Evolutionary conservation across 1,140 invertebrate species (phyloP).

Genomic region (Dryas iulia): DNA sequence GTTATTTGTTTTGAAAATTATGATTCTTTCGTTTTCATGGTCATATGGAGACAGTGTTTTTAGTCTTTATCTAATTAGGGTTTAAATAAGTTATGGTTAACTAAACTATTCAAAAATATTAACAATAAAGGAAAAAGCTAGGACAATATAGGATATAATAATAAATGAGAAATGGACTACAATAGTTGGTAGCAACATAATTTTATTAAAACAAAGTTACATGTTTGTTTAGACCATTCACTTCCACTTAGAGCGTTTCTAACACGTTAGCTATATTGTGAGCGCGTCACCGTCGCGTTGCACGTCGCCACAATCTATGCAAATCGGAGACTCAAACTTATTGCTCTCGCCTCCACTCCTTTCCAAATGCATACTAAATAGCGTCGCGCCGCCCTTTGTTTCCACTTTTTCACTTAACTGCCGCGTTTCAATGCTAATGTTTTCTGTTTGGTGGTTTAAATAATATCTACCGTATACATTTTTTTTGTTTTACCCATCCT

Average conservation of each 20-base stretch:
- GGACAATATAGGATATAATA: no score
- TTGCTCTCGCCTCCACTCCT: conserved; percentile 76
- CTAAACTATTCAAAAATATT: no score
- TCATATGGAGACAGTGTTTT: no score
- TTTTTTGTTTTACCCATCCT: conserved; percentile 11
- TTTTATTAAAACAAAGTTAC: background rate
- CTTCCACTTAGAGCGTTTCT: background rate
- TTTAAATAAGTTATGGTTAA: no score
- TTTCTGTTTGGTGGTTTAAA: conserved; percentile 19
- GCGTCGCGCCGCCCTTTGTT: conserved; percentile 61
- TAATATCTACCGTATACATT: conserved; percentile 7
- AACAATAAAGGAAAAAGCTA: no score
- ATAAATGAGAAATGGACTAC: no score
- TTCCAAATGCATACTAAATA: conserved; percentile 79
- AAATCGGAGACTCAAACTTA: conserved; percentile 73
- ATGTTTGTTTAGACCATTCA: conserved; percentile 8
- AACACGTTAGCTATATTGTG: background rate
- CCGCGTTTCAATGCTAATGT: conserved; percentile 48
- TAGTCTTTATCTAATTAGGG: no score
- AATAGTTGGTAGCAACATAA: no score
- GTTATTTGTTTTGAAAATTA: no score
- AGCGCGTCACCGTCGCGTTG: conserved; percentile 40
- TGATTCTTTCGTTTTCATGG: no score
- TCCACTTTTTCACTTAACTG: conserved; percentile 63
- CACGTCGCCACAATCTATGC: conserved; percentile 70